phyloP scores from a whole-genome alignment of 2,113 vertebrate species.

The Desmodus rotundus region DNA sequence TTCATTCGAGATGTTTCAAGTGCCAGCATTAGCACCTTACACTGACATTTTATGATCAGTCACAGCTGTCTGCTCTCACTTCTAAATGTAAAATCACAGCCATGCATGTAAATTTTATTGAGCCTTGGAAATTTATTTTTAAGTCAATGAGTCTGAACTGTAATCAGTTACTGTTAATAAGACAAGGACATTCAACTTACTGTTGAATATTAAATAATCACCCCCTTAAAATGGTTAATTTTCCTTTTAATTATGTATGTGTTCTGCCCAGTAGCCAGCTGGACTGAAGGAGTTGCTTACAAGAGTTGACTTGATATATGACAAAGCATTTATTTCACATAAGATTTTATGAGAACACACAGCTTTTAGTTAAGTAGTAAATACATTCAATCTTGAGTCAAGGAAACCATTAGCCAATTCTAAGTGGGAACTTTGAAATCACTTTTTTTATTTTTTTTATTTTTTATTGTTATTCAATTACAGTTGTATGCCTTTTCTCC shows the following conservation, averaged over 20 bases:
- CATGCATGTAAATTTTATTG: background rate
- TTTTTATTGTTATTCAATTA: no score
- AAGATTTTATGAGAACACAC: slow-evolving; percentile 52
- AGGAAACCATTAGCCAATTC: background rate
- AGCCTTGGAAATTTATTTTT: background rate
- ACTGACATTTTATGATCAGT: background rate
- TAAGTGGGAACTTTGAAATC: slow-evolving; percentile 9
- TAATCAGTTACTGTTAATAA: background rate
- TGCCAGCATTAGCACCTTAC: background rate
- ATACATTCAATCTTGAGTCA: slow-evolving; percentile 43
- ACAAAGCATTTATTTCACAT: slow-evolving; percentile 35
- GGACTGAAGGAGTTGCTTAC: background rate
- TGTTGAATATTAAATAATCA: background rate
- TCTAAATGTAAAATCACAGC: slow-evolving; percentile 5
- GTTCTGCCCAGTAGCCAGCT: slow-evolving; percentile 17
- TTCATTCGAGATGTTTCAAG: slow-evolving; percentile 29
- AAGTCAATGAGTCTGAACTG: slow-evolving; percentile 24
- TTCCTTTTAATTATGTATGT: slow-evolving; percentile 16
- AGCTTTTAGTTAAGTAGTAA: slow-evolving; percentile 48
- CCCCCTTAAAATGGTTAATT: background rate
- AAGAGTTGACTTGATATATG: background rate
- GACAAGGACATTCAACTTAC: background rate
- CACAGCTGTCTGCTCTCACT: background rate
- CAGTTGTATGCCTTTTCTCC: no score
- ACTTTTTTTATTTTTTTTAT: no score